A percentile compares a stretch with the other conserved stretches of the same genome.
These are phyloP conservation scores for Fratercula arctica DNA, from an alignment of 2,797 vertebrate genomes.

Conservation along the genomic window DNA sequence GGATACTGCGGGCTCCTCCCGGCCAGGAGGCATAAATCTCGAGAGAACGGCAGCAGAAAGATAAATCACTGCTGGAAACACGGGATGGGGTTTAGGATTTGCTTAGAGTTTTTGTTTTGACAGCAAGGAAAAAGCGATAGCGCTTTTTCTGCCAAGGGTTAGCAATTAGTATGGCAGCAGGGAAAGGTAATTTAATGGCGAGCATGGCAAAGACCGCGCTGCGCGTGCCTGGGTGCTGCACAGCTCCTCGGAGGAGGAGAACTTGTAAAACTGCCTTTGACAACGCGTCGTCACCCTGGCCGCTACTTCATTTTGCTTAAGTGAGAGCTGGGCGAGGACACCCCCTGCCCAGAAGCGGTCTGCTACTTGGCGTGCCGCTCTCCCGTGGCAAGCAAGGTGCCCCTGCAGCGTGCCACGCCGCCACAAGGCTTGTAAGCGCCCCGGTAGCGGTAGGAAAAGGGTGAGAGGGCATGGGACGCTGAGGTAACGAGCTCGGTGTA, in stretches of 20 bases:
- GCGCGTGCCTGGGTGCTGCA: background rate
- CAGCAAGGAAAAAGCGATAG: background rate
- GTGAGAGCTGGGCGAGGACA: background rate
- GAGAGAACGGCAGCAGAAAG: background rate
- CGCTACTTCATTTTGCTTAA: background rate
- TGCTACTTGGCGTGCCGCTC: background rate
- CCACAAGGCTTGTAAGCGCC: fast-evolving
- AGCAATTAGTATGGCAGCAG: background rate
- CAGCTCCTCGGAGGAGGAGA: background rate
- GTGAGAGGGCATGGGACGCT: background rate
- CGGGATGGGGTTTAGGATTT: background rate
- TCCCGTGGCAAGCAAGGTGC: fast-evolving
- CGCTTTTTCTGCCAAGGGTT: background rate
- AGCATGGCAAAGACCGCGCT: background rate
- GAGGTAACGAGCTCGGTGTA: background rate
- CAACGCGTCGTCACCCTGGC: fast-evolving
- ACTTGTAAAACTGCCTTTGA: background rate
- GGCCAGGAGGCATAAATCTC: slow-evolving; percentile 19
- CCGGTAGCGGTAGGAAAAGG: fast-evolving
- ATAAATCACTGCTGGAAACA: slow-evolving; percentile 15
- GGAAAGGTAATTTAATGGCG: background rate
- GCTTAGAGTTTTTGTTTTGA: background rate
- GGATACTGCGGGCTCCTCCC: slow-evolving; percentile 1
- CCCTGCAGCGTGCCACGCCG: fast-evolving
- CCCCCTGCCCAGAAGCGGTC: fast-evolving